Evolutionary conservation across 2,888 invertebrate species (phyloP).

Genomic region (Drosophila mulleri): DNA sequence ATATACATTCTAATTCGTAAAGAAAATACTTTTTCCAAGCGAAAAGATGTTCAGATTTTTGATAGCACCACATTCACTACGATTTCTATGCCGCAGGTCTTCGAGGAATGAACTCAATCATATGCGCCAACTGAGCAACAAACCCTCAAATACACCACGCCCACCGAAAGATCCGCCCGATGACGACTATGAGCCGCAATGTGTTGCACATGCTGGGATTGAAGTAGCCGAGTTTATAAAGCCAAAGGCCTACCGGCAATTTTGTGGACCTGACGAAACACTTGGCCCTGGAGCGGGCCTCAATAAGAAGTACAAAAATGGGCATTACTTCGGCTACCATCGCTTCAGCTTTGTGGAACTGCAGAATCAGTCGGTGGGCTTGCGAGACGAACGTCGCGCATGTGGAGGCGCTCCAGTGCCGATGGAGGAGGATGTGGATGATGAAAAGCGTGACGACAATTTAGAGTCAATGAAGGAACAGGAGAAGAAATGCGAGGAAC

Average conservation of each 20-base stretch:
- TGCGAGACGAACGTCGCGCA: constrained; percentile 55
- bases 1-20: background rate
- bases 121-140: constrained; percentile 12
- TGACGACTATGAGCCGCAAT: constrained; percentile 65
- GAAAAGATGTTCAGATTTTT: constrained; percentile 25
- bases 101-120: background rate
- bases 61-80: background rate
- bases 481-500: constrained; percentile 46
- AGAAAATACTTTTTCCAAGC: background rate
- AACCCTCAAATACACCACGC: constrained; percentile 65
- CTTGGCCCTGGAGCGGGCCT: constrained; percentile 80
- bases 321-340: constrained; percentile 80
- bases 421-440: constrained; percentile 34
- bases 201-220: constrained; percentile 63
- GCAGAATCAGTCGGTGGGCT: constrained; percentile 54
- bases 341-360: constrained; percentile 76
- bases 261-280: constrained; percentile 56
- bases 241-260: constrained; percentile 70
- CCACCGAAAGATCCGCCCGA: constrained; percentile 82
- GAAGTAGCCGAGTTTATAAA: constrained; percentile 59
- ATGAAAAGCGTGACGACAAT: constrained; percentile 20
- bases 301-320: constrained; percentile 73
- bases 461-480: constrained; percentile 33
- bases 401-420: constrained; percentile 32
- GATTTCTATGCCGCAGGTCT: background rate